Evolutionary conservation across 2,888 invertebrate genomes (phyloP), one percentile per base, ranked within the genome.

Genomic region (Teleiodes luculella): DNA sequence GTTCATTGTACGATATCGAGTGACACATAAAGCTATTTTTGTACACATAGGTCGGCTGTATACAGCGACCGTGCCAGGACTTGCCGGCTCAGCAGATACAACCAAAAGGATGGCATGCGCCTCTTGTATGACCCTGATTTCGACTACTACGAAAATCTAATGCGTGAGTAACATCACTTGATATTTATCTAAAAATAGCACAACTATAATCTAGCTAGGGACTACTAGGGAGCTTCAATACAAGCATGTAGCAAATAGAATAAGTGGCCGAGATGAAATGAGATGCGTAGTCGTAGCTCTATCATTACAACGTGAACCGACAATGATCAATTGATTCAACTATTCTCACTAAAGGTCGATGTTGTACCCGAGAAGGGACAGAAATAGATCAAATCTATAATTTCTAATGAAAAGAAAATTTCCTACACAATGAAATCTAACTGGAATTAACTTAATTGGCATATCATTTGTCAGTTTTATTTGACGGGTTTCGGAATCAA

Each of bases 71-170:
- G 96, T 20, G 95, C 94, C 72, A 92, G 95, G 69, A 95, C 95
- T 46, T 97, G 97, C 76, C 91, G 96, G 35, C 91, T 97, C 62
- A 96, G 96, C 74, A 92, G 96, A 70, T 96, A 94, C 83, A 96
- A 96, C 84, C 95, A 96, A 83, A 93, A 95, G 70, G 95, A 96
- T 75, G 96, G 96, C 41, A 95, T 96, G 92, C 91, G 96, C 58
- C 93, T 97, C 53, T 94, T 96, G 62, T 96, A 96, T 76, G 97
- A 97, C 78, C 95, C 96, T 1, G 96, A 96, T 81, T 97, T 96
- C 79, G 97, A 97, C 86, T 97, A 97, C 83, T 97, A 97, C 74
- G 97, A 97, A 85, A 96, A 96, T 86, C 91, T 97, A 51, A 96
- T 96, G 96, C 94, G 97, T 96, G 90, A 93, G 96, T 93, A 72